Percentiles rank a stretch among this genome's conserved stretches.
Conservation (phyloP, 2,113 vertebrate genomes). For the Sylvilagus bachmani region DNA sequence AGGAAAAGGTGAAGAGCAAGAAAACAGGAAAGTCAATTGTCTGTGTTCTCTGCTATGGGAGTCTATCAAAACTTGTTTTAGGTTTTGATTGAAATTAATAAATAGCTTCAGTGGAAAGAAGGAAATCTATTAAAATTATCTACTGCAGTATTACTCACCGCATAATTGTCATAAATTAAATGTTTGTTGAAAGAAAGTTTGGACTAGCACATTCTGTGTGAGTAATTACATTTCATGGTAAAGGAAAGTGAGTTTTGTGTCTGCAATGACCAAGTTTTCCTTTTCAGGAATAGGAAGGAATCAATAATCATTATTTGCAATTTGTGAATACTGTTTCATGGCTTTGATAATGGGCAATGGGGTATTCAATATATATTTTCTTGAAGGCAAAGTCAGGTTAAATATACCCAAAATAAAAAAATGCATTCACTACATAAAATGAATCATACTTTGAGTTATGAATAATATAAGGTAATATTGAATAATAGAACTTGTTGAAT, state of each 20-base stretch:
- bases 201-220: background rate
- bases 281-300: background rate
- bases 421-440: background rate
- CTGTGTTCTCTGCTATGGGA: background rate
- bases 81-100: background rate
- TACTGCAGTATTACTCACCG: background rate
- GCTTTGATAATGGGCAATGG: background rate
- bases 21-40: background rate
- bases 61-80: background rate
- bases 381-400: background rate
- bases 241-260: background rate
- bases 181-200: background rate
- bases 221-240: conserved; percentile 29
- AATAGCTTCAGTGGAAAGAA: background rate
- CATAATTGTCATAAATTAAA: background rate
- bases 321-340: background rate
- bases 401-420: background rate
- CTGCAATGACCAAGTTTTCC: background rate
- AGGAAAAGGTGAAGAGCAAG: background rate
- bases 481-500: background rate
- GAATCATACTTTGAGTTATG: background rate
- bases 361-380: background rate
- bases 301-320: background rate
- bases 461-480: conserved; percentile 17
- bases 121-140: background rate